Conservation (phyloP, 30 jellyfish, hydroid and myxozoan species). For the Pelagia noctiluca region DNA sequence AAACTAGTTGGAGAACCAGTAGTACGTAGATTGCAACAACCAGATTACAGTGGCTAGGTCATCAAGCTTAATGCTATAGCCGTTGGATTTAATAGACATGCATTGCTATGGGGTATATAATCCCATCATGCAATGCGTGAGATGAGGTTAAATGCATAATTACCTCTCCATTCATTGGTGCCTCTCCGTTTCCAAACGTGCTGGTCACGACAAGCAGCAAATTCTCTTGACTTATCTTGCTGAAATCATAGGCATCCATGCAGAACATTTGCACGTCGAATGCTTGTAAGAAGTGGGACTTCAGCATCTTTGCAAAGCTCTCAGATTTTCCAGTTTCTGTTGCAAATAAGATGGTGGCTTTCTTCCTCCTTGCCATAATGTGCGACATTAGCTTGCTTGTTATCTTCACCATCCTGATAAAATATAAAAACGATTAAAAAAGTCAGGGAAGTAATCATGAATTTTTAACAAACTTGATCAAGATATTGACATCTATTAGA, state of each 20-base stretch:
- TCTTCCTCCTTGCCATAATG: conserved; percentile 55
- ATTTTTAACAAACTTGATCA: no score
- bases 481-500: no score
- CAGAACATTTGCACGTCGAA: conserved; percentile 78
- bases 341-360: conserved; percentile 73
- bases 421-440: no score
- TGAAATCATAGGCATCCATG: conserved; percentile 73
- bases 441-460: no score
- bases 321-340: conserved; percentile 89
- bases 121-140: neutral
- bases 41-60: no score
- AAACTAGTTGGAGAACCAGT: no score
- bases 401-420: conserved; percentile 32
- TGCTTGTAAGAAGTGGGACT: conserved; percentile 54
- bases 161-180: conserved; percentile 89
- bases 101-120: no score
- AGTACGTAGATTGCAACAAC: no score
- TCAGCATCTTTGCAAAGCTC: conserved; percentile 64
- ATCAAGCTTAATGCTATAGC: no score
- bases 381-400: conserved; percentile 39
- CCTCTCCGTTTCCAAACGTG: conserved; percentile 87
- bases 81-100: no score
- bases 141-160: neutral
- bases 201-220: conserved; percentile 67
- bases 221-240: conserved; percentile 19